These are phyloP conservation scores for Isoperla grammatica DNA, from an alignment of 2,888 invertebrate genomes.

Conservation along the genomic window DNA sequence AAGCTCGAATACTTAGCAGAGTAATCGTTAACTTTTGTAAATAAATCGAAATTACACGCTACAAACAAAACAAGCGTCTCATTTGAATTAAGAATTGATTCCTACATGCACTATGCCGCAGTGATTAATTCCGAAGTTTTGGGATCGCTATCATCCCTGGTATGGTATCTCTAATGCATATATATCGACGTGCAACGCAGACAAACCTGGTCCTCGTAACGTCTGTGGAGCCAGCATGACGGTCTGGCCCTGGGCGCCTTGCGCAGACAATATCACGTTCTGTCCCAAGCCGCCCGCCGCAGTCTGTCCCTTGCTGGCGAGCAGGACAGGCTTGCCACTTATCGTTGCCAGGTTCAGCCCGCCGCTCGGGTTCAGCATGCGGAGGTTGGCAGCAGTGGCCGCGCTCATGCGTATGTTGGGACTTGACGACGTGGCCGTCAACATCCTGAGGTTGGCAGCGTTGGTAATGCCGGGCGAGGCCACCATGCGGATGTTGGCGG, in stretches of 20 bases:
- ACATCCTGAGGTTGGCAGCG: constrained; percentile 25
- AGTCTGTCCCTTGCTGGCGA: constrained; percentile 45
- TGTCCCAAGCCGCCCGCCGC: constrained; percentile 24
- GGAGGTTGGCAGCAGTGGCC: constrained; percentile 37
- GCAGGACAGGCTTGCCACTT: constrained; percentile 52
- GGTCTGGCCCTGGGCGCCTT: constrained; percentile 32
- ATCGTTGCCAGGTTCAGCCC: constrained; percentile 50
- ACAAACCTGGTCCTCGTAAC: constrained; percentile 29
- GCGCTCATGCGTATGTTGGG: constrained; percentile 43
- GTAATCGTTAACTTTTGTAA: too few relatives aligned
- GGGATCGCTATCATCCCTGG: too few relatives aligned
- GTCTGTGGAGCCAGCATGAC: constrained; percentile 33
- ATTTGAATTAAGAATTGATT: too few relatives aligned
- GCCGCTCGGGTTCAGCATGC: constrained; percentile 46
- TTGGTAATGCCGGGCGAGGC: constrained; percentile 28
- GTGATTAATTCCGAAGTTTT: constrained; percentile 1
- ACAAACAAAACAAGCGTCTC: too few relatives aligned
- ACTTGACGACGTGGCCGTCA: constrained; percentile 32
- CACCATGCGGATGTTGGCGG: constrained; percentile 44
- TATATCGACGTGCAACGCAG: too few relatives aligned
- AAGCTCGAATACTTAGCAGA: too few relatives aligned
- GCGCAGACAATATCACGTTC: constrained; percentile 36
- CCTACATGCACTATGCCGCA: too few relatives aligned
- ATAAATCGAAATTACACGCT: too few relatives aligned
- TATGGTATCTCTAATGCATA: too few relatives aligned